These are phyloP conservation scores for Fregetta grallaria DNA, from an alignment of 2,113 vertebrate species.

Conservation along the genomic window DNA sequence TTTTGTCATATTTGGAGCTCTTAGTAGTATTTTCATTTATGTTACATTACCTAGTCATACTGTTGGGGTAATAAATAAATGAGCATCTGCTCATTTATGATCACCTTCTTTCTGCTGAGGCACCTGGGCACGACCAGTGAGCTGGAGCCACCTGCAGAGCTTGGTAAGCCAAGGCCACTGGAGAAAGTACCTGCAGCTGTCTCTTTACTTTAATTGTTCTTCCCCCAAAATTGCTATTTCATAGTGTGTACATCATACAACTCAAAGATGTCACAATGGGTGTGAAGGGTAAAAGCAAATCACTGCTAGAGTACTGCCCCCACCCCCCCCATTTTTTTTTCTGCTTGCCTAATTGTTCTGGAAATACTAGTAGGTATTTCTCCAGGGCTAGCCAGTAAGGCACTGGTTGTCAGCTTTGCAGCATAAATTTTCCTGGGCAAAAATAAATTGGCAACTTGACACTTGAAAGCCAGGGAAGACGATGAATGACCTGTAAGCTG, in stretches of 20 bases:
- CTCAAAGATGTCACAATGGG: neutral
- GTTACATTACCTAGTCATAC: neutral
- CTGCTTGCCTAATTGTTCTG: neutral
- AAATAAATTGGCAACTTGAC: neutral
- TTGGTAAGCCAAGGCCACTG: neutral
- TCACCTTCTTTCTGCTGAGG: neutral
- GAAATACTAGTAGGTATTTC: neutral
- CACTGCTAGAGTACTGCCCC: neutral
- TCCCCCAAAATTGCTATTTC: neutral
- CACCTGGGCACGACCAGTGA: neutral
- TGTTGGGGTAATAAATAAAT: neutral
- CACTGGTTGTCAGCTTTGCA: neutral
- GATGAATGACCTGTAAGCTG: neutral
- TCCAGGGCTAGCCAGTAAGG: neutral
- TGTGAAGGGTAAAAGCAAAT: neutral
- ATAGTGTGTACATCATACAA: neutral
- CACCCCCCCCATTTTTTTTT: neutral
- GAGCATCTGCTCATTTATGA: neutral
- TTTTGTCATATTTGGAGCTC: neutral
- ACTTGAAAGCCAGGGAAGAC: neutral
- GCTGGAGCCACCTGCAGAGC: neutral
- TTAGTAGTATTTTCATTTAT: neutral
- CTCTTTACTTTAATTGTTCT: neutral
- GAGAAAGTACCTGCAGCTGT: neutral
- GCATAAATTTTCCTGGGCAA: neutral